phyloP scores from a whole-genome alignment of 2,113 vertebrate species.

The Halcyon malimbica region DNA sequence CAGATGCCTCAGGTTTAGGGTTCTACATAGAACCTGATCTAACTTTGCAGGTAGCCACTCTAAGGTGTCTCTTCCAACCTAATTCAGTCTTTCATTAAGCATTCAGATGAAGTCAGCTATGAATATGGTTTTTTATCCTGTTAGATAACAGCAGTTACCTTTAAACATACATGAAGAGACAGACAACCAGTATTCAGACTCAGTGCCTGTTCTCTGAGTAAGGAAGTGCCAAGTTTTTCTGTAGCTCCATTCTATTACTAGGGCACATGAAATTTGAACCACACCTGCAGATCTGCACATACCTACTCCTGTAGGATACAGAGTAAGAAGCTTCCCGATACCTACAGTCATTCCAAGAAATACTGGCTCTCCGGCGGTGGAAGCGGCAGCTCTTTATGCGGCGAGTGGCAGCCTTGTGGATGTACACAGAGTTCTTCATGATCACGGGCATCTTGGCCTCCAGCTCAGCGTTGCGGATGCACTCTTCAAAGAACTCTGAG shows the following conservation, averaged over 20 bases:
- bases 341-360: constrained; percentile 79
- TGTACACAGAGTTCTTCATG: constrained; percentile 98
- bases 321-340: background rate
- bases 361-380: constrained; percentile 84
- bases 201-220: background rate
- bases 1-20: background rate
- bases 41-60: background rate
- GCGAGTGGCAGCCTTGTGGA: constrained; percentile 93
- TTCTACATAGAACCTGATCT: background rate
- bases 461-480: constrained; percentile 92
- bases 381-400: constrained; percentile 96
- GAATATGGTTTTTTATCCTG: background rate
- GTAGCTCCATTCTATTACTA: background rate
- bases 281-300: background rate
- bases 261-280: background rate
- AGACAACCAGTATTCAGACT: background rate
- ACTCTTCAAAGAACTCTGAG: constrained; percentile 96
- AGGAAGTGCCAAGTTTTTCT: background rate
- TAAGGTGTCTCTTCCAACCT: background rate
- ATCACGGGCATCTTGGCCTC: constrained; percentile 96
- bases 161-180: background rate
- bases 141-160: background rate
- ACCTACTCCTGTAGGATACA: background rate
- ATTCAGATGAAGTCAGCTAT: background rate
- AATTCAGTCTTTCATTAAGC: background rate